Evolutionary conservation across 1,140 invertebrate genomes (phyloP), one percentile per base, ranked within the genome.

Genomic region (Bombus consobrinus): DNA sequence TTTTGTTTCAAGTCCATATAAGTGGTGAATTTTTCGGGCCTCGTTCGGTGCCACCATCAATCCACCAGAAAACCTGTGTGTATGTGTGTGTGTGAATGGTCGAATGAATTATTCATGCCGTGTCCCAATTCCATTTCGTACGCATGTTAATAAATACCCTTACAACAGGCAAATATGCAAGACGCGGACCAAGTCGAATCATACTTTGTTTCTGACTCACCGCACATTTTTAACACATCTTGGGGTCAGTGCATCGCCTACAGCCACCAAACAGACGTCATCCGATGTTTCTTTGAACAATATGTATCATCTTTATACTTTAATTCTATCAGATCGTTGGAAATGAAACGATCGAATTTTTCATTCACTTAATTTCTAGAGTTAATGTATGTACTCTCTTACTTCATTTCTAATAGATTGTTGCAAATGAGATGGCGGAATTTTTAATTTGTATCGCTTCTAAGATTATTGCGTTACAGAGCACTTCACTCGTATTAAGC

Each of bases 71-170:
- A 59, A 53, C 5, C 22, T 3, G 66, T 10, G 25, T n/a, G 12
- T 62, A 22, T 13, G 59, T 28, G 25, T 28, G 10, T 13, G 12
- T 34, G 34, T 6, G 41, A 53, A 80, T 47, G 37, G 43, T 9
- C 13, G 62, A 28, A 53, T 69, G 78, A 80, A 80, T 80, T 53
- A 80, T 80, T 80, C 78, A 69, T 80, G 8, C 13, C 8, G 0
- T 47, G 64, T 80, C 41, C 43, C 78, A 53, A 43, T 80, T 80
- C 62, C 78, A 68, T 80, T 80, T 69, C 78, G 78, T 69, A 80
- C 78, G 78, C 41, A 80, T 37, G 64, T 80, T 80, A 47, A 80
- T 69, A 69, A 80, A 80, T 80, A 69, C 64, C 43, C 64, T 80
- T 79, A 68, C 62, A 79, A 80, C 37, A 69, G 41, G 43, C 32